A percentile compares a stretch with the other conserved stretches of the same genome.
Conservation (phyloP, 1,140 invertebrate genomes). For the Pinna nobilis region DNA sequence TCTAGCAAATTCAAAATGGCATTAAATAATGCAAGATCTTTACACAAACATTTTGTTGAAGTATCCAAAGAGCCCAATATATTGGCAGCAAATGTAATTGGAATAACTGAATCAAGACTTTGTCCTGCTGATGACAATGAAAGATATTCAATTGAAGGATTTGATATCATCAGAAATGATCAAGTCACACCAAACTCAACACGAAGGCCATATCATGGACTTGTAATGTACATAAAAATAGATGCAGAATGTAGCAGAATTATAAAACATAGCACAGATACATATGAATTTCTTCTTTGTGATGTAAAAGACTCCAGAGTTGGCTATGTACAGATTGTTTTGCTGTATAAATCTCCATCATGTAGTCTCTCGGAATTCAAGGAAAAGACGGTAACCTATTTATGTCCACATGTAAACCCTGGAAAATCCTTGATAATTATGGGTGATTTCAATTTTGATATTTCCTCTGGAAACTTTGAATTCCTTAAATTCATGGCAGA, state of each 20-base stretch:
- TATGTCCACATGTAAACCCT: neutral
- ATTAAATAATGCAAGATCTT: conserved; percentile 25
- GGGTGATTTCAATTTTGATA: conserved; percentile 28
- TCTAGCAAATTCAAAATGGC: neutral
- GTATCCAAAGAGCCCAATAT: conserved; percentile 11
- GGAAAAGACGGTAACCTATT: neutral
- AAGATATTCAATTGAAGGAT: neutral
- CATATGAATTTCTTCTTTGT: neutral
- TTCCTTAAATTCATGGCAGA: conserved; percentile 15
- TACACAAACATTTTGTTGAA: conserved; percentile 10
- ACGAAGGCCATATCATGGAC: conserved; percentile 7
- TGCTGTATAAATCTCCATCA: conserved; percentile 3
- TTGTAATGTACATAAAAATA: conserved; percentile 1
- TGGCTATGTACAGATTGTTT: neutral
- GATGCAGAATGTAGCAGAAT: neutral
- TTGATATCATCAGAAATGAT: neutral
- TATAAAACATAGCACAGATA: neutral
- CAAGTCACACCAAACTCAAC: neutral
- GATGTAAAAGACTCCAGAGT: neutral
- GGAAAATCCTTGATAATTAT: conserved; percentile 5
- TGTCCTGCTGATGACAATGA: neutral
- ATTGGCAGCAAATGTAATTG: conserved; percentile 10
- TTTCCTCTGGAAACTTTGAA: neutral
- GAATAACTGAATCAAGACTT: conserved; percentile 27
- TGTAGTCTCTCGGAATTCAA: conserved; percentile 2